A percentile compares a stretch with the other conserved stretches of the same genome.
Evolutionary conservation across 1,140 invertebrate genomes (phyloP).

Genomic region (Teleogryllus occipitalis): DNA sequence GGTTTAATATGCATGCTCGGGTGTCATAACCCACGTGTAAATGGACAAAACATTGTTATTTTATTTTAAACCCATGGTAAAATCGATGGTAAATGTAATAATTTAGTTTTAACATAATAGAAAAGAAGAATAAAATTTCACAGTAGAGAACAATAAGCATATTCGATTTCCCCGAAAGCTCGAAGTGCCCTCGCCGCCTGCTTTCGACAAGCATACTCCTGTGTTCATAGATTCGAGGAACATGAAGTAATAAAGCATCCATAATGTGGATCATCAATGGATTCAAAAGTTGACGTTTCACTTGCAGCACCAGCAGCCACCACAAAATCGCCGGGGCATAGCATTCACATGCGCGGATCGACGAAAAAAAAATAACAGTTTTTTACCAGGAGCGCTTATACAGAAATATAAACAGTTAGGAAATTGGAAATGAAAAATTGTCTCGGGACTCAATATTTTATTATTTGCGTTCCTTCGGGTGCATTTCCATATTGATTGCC

Average conservation of each 20-base stretch:
- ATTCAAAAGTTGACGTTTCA: neutral
- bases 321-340: neutral
- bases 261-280: neutral
- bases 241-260: neutral
- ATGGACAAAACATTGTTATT: too few species aligned
- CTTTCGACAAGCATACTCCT: too few species aligned
- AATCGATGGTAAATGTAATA: too few species aligned
- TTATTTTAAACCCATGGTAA: too few species aligned
- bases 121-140: too few species aligned
- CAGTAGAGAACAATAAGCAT: too few species aligned
- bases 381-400: neutral
- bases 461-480: constrained; percentile 3
- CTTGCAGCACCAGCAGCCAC: too few species aligned
- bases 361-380: neutral
- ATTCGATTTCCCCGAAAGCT: too few species aligned
- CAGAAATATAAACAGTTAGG: neutral
- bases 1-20: too few species aligned
- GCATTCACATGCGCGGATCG: neutral
- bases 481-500: constrained; percentile 1
- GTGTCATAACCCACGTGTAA: too few species aligned
- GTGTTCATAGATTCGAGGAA: neutral
- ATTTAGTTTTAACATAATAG: too few species aligned
- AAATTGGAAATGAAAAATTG: constrained; percentile 6
- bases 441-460: constrained; percentile 1
- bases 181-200: too few species aligned